Percentiles rank a stretch among this genome's conserved stretches.
phyloP scores from a whole-genome alignment of 2,797 vertebrate species.

The Siniperca obscura region DNA sequence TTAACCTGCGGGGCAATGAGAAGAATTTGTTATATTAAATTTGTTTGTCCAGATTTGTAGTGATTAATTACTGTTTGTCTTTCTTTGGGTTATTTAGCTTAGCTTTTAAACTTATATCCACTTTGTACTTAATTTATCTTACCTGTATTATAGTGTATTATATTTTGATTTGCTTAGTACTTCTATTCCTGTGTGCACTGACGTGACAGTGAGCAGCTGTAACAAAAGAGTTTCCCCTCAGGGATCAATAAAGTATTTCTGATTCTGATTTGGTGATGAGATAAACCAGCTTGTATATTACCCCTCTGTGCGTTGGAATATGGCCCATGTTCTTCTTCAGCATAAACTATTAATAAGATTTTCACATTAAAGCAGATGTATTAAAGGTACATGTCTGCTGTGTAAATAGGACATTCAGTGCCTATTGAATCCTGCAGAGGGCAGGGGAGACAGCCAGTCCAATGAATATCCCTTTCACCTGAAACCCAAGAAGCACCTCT shows the following conservation, averaged over 20 bases:
- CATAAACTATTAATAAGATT: not conserved
- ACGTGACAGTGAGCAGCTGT: no score
- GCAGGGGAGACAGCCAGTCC: conserved; percentile 58
- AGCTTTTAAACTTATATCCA: no score
- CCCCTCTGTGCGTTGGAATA: not conserved
- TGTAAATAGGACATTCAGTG: conserved; percentile 9
- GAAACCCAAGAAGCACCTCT: conserved; percentile 79
- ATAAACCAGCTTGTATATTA: not conserved
- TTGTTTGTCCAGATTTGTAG: not conserved
- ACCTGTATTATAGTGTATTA: no score
- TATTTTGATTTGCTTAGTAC: no score
- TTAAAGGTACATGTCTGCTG: not conserved
- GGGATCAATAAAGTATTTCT: no score
- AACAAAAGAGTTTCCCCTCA: no score
- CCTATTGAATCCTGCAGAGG: conserved; percentile 63
- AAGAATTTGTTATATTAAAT: not conserved
- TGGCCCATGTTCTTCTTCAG: not conserved
- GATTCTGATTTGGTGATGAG: not conserved
- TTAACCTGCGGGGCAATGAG: not conserved
- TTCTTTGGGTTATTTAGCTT: not conserved
- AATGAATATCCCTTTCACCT: conserved; percentile 58
- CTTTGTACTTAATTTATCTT: no score
- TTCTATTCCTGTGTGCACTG: no score
- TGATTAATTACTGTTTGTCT: not conserved
- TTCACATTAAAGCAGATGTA: not conserved